A percentile compares a stretch with the other conserved stretches of the same genome.
These are phyloP conservation scores for Xestia xanthographa DNA, from an alignment of 2,888 invertebrate genomes.

Conservation along the genomic window DNA sequence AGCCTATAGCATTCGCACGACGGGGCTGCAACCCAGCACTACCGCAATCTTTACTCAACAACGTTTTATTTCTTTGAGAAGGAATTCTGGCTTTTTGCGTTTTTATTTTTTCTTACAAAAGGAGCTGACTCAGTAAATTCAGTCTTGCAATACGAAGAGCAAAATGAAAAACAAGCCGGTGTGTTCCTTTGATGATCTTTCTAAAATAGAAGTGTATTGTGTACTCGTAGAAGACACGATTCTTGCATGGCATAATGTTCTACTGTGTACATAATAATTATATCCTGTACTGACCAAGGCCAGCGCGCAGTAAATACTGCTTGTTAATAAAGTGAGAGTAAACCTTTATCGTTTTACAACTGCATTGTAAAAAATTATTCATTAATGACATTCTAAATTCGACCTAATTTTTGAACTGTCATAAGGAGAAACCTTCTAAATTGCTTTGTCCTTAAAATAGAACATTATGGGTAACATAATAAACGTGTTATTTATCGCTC, in stretches of 20 bases:
- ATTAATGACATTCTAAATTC: background rate
- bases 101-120: slow-evolving; percentile 14
- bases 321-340: slow-evolving; percentile 54
- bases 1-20: slow-evolving; percentile 24
- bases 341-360: slow-evolving; percentile 32
- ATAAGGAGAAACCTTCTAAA: slow-evolving; percentile 9
- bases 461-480: slow-evolving; percentile 38
- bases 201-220: slow-evolving; percentile 30
- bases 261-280: slow-evolving; percentile 51
- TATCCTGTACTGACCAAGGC: slow-evolving; percentile 62
- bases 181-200: slow-evolving; percentile 21
- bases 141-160: background rate
- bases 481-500: slow-evolving; percentile 52
- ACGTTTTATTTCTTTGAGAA: slow-evolving; percentile 41
- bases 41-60: slow-evolving; percentile 45
- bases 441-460: slow-evolving; percentile 40
- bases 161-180: slow-evolving; percentile 28
- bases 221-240: slow-evolving; percentile 41
- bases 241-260: slow-evolving; percentile 42
- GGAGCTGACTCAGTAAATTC: background rate
- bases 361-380: slow-evolving; percentile 9
- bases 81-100: slow-evolving; percentile 18
- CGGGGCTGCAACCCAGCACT: slow-evolving; percentile 31
- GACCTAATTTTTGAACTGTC: slow-evolving; percentile 3
- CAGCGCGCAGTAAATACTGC: slow-evolving; percentile 44